Percentiles rank a stretch among this genome's conserved stretches.
These are phyloP conservation scores for Falco peregrinus DNA, from an alignment of 2,797 vertebrate genomes.

Conservation along the genomic window DNA sequence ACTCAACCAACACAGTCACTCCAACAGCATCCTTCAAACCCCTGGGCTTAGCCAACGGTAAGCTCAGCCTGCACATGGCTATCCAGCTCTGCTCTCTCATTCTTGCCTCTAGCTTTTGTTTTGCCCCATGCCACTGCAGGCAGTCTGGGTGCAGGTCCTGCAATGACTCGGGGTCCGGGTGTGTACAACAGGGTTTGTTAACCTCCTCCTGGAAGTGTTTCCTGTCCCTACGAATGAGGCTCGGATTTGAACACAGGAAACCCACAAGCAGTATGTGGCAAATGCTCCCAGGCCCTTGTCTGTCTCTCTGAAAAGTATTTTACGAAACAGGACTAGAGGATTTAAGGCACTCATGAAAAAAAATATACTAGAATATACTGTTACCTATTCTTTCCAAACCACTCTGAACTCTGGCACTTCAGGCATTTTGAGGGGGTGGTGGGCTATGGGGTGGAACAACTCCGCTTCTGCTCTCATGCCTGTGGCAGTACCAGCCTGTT, in stretches of 20 bases:
- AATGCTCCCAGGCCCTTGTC: neutral
- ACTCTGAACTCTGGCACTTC: neutral
- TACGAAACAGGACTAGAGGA: neutral
- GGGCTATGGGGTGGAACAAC: neutral
- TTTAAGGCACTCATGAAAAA: neutral
- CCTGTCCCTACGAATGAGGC: neutral
- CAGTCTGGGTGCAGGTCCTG: neutral
- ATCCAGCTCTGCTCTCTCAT: neutral
- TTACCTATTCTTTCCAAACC: neutral
- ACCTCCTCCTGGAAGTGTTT: neutral
- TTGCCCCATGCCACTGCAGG: accelerated
- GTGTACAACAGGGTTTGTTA: neutral
- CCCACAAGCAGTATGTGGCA: neutral
- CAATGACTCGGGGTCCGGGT: neutral
- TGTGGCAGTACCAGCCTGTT: neutral
- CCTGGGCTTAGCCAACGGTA: slow-evolving; percentile 91
- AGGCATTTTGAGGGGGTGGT: neutral
- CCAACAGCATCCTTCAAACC: slow-evolving; percentile 97
- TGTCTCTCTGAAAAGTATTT: neutral
- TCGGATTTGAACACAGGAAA: neutral
- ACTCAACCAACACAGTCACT: slow-evolving; percentile 94
- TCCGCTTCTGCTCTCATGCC: neutral
- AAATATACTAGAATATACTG: neutral
- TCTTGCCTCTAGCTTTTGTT: neutral
- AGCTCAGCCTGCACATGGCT: neutral